phyloP scores from a whole-genome alignment of 1,140 invertebrate genomes.

The Leptopilina clavipes region DNA sequence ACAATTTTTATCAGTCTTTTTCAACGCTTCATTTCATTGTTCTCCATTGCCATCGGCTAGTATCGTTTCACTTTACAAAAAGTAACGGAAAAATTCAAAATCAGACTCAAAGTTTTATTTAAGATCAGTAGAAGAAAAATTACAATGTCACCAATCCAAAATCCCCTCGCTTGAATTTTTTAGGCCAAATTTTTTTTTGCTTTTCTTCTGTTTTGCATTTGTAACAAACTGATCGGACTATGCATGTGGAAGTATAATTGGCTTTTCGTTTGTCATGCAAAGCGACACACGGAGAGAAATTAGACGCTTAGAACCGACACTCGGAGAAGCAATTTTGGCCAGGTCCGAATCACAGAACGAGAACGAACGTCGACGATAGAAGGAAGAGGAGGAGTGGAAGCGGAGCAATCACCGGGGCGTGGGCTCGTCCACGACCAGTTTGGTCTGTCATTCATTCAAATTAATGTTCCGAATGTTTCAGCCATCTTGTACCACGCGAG shows the following conservation, averaged over 20 bases:
- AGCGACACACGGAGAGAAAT: constrained; percentile 50
- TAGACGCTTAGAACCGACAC: constrained; percentile 46
- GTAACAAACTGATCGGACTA: constrained; percentile 10
- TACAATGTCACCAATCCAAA: no score
- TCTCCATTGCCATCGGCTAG: no score
- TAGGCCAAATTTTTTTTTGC: neutral
- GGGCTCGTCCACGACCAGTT: constrained; percentile 37
- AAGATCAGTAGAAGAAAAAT: no score
- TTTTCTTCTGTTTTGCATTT: neutral
- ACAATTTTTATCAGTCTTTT: neutral
- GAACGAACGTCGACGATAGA: constrained; percentile 32
- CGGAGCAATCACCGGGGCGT: constrained; percentile 53
- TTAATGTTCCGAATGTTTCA: constrained; percentile 46
- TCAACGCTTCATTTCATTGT: neutral
- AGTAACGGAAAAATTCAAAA: no score
- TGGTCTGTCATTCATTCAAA: constrained; percentile 47
- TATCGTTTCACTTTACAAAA: no score
- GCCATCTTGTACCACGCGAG: constrained; percentile 5
- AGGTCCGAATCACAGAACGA: constrained; percentile 48
- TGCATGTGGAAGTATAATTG: constrained; percentile 10
- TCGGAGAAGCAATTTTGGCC: constrained; percentile 53
- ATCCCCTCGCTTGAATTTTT: neutral
- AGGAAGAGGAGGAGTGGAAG: constrained; percentile 17
- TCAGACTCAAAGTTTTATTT: neutral
- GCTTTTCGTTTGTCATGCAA: constrained; percentile 50